Percentiles rank a stretch among this genome's conserved stretches.
Evolutionary conservation across 2,888 invertebrate genomes (phyloP).

Genomic region (Pristionchus japonicus): DNA sequence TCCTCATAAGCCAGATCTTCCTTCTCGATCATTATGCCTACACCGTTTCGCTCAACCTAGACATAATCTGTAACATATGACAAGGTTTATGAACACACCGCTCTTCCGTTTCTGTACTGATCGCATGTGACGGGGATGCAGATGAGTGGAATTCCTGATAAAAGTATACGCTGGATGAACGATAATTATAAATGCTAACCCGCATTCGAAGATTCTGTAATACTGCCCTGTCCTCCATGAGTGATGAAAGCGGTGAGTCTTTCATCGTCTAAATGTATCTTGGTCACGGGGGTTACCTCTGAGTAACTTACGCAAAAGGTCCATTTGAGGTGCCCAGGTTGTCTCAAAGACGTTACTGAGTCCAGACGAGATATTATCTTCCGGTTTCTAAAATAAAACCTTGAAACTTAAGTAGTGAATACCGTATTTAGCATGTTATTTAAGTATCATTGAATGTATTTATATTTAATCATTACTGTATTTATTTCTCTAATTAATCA

Average conservation of each 20-base stretch:
- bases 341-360: slow-evolving; percentile 1
- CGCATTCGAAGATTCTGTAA: not conserved
- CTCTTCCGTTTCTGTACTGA: not conserved
- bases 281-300: too few relatives aligned
- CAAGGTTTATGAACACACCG: not conserved
- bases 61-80: not conserved
- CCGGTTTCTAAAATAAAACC: too few relatives aligned
- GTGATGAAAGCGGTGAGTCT: slow-evolving; percentile 28
- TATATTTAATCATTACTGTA: too few relatives aligned
- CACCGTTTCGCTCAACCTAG: not conserved
- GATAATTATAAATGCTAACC: not conserved
- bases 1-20: not conserved
- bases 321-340: not conserved
- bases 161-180: not conserved
- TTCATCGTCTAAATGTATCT: not conserved
- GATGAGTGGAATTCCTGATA: not conserved
- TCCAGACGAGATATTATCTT: slow-evolving; percentile 8
- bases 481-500: too few relatives aligned
- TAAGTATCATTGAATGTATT: too few relatives aligned
- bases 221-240: slow-evolving; percentile 29
- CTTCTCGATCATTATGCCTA: not conserved
- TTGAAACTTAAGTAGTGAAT: too few relatives aligned
- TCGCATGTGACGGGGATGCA: not conserved
- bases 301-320: not conserved
- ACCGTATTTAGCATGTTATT: too few relatives aligned